Conservation (phyloP, 2,888 invertebrate genomes). For the Dusona sp. region DNA sequence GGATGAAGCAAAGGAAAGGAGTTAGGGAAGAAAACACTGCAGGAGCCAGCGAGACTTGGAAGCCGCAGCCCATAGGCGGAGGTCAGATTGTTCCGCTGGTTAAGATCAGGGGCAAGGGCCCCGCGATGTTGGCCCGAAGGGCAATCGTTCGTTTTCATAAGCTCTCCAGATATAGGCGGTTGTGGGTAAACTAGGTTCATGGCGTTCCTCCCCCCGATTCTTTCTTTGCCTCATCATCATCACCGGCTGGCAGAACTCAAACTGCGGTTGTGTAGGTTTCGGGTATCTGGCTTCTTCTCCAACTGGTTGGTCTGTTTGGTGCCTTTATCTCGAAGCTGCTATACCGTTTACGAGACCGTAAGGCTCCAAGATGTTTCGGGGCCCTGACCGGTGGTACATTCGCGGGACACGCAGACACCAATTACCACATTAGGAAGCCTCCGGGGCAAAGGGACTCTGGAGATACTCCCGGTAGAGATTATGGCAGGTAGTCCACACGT, state of each 20-base stretch:
- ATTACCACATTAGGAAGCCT: constrained; percentile 67
- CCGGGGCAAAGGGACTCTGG: constrained; percentile 46
- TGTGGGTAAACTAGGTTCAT: not conserved
- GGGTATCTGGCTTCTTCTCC: not conserved
- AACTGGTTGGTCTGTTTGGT: not conserved
- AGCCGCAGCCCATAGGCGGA: constrained; percentile 39
- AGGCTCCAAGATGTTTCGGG: not conserved
- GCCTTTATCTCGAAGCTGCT: not conserved
- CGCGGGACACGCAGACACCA: constrained; percentile 65
- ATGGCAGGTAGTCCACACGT: constrained; percentile 25
- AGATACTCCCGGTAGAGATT: constrained; percentile 6
- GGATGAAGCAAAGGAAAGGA: not conserved
- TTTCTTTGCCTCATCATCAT: constrained; percentile 52
- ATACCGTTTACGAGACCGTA: not conserved
- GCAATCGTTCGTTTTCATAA: constrained; percentile 25
- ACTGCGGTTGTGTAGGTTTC: not conserved
- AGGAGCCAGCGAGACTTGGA: not conserved
- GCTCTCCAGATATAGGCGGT: not conserved
- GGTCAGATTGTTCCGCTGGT: constrained; percentile 66
- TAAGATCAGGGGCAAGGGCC: constrained; percentile 67
- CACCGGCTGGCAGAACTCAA: constrained; percentile 32
- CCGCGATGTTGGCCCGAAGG: constrained; percentile 37
- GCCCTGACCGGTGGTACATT: constrained; percentile 48
- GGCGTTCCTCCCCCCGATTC: not conserved
- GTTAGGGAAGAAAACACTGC: not conserved